A percentile compares a stretch with the other conserved stretches of the same genome.
These are phyloP conservation scores for Yasuhikotakia modesta DNA, from an alignment of 2,797 vertebrate genomes.

Conservation along the genomic window DNA sequence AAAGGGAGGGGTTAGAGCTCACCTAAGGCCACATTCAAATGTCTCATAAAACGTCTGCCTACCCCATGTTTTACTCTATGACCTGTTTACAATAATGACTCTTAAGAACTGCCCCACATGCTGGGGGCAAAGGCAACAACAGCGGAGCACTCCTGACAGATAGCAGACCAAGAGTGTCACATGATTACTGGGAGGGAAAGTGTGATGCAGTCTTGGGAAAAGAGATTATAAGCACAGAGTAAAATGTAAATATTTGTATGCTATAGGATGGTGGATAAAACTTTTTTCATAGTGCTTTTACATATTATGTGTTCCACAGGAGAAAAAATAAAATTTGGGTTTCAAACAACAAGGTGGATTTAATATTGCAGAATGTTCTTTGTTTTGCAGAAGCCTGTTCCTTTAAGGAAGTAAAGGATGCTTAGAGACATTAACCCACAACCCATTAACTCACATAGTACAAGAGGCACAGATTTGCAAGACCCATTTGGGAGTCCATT, in stretches of 20 bases:
- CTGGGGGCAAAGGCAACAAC: conserved; percentile 35
- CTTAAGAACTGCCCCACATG: conserved; percentile 53
- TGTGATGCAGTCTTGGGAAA: too few relatives aligned
- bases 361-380: background rate
- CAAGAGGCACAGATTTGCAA: conserved; percentile 6
- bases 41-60: conserved; percentile 62
- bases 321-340: background rate
- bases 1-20: conserved; percentile 61
- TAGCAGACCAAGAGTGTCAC: background rate
- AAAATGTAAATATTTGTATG: too few relatives aligned
- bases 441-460: conserved; percentile 27
- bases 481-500: conserved; percentile 3
- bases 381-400: background rate
- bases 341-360: background rate
- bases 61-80: conserved; percentile 69
- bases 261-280: too few relatives aligned
- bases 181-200: background rate
- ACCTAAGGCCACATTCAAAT: conserved; percentile 62
- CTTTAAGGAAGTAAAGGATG: background rate
- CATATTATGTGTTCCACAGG: background rate
- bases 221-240: too few relatives aligned
- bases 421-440: background rate
- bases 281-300: too few relatives aligned
- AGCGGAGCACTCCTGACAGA: conserved; percentile 12
- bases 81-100: conserved; percentile 72